Evolutionary conservation across 2,888 invertebrate genomes (phyloP), one percentile per base, ranked within the genome.

Genomic region (Rhopalosiphum nymphaeae): DNA sequence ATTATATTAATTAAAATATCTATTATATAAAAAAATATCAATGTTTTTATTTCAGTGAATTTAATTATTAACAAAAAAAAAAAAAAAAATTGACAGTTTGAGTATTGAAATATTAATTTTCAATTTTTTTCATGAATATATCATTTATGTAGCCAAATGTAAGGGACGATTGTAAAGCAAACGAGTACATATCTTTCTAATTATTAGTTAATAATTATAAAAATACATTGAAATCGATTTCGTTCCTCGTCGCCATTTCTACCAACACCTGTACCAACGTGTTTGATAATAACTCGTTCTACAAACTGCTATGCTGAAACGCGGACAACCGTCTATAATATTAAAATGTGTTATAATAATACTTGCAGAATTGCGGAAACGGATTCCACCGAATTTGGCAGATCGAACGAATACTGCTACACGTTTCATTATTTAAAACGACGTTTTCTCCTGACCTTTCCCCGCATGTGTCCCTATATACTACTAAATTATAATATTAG

Each of bases 361-460:
- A 11, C 61, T 78, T 21, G 36, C 78, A 3, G 78, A 78, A 78
- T 67, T n/a, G 67, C 16, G n/a, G 67, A 67, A 67, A 78, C 36
- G 36, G 78, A 78, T 78, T 36, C 78, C 36, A 10, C 21, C 7
- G 78, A 78, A 78, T 78, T 78, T 78, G 78, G 78, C 78, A 16
- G n/a, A 26, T 16, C n/a, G 36, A 36, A 36, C 78, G 21, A 78
- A 78, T 57, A 57, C 57, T 57, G 21, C 21, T 21, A 78, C 21
- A 0, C 46, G 29, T 87, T 87, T 87, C n/a, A 29, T 67, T 42
- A 13, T 53, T 56, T 46, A 10, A 56, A 91, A 91, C 56, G 84
- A 85, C 84, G 90, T 91, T 91, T 91, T 91, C 91, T 91, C 91
- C n/a, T 91, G 91, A 91, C 84, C 91, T 91, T 91, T 91, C 91